Evolutionary conservation across 2,888 invertebrate genomes (phyloP).

Genomic region (Phortica magna): DNA sequence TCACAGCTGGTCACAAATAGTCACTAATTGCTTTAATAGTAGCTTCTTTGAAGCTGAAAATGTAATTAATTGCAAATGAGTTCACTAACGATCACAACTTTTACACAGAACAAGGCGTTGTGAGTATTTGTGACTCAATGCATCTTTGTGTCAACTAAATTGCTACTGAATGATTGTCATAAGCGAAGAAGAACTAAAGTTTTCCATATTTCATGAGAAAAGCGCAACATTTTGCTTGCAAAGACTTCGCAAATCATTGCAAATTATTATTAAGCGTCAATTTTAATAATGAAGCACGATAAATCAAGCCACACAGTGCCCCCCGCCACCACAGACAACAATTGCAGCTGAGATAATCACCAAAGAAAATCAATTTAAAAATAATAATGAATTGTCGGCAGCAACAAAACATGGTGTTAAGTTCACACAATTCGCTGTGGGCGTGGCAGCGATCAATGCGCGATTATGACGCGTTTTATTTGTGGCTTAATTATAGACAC

Average conservation of each 20-base stretch:
- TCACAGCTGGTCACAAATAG: too few species aligned
- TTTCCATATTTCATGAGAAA: too few species aligned
- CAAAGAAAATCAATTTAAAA: slow-evolving; percentile 41
- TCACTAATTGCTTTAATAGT: too few species aligned
- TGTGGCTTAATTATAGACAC: slow-evolving; percentile 69
- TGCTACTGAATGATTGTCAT: too few species aligned
- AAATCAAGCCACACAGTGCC: background rate
- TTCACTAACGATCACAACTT: too few species aligned
- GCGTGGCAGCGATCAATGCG: slow-evolving; percentile 58
- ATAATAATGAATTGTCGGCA: slow-evolving; percentile 34
- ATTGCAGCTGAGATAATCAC: slow-evolving; percentile 3
- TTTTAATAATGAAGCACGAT: background rate
- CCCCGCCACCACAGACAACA: background rate
- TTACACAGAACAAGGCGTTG: too few species aligned
- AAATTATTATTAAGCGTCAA: slow-evolving; percentile 16
- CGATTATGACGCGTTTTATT: slow-evolving; percentile 53
- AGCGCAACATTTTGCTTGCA: too few species aligned
- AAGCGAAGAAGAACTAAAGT: too few species aligned
- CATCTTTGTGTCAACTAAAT: too few species aligned
- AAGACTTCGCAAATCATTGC: background rate
- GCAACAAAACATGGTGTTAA: slow-evolving; percentile 12
- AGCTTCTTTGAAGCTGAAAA: too few species aligned
- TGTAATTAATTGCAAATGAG: too few species aligned
- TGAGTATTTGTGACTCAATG: too few species aligned
- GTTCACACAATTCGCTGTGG: slow-evolving; percentile 50